Conservation (phyloP, 2,113 vertebrate genomes). For the Emberiza fucata region DNA sequence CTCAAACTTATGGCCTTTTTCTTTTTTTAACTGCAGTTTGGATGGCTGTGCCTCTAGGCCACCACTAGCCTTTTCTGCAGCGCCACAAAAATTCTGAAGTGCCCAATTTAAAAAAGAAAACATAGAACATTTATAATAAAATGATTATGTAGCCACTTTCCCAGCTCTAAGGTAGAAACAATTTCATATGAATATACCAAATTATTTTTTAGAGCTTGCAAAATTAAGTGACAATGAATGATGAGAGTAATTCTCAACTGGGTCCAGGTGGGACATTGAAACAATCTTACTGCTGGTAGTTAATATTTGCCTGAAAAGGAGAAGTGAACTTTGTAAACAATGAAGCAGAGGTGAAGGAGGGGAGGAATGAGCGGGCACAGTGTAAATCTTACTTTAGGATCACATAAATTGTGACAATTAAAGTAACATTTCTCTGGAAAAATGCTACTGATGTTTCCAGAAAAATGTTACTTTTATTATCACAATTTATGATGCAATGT, state of each 20-base stretch:
- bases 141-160: background rate
- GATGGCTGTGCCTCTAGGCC: background rate
- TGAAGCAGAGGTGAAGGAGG: background rate
- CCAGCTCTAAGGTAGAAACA: background rate
- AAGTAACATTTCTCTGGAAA: background rate
- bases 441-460: background rate
- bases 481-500: background rate
- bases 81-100: background rate
- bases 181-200: background rate
- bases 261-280: background rate
- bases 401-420: background rate
- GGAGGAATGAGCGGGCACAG: background rate
- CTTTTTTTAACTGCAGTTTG: background rate
- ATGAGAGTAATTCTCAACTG: background rate
- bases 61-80: background rate
- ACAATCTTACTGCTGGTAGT: background rate
- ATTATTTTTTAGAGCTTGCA: background rate
- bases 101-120: background rate
- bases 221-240: background rate
- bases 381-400: background rate
- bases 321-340: background rate
- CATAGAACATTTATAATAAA: background rate
- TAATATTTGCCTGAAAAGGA: background rate
- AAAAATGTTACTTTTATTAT: background rate
- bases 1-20: background rate